A percentile compares a stretch with the other conserved stretches of the same genome.
These are phyloP conservation scores for Acleris literana DNA, from an alignment of 2,888 invertebrate species.

Conservation along the genomic window DNA sequence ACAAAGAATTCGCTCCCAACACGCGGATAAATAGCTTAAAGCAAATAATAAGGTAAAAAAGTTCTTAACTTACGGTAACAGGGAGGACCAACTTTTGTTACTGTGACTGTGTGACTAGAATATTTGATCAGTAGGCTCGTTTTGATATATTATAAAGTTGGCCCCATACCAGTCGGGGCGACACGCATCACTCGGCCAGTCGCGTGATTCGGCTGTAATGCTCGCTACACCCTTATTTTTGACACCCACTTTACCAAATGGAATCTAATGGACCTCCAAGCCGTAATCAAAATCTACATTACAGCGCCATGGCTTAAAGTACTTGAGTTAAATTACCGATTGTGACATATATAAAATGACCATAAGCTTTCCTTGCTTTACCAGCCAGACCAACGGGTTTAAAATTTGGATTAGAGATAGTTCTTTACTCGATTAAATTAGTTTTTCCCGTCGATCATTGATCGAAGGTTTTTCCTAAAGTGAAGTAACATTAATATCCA, in stretches of 20 bases:
- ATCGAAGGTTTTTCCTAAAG: too few relatives aligned
- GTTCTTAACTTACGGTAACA: too few relatives aligned
- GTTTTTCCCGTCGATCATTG: too few relatives aligned
- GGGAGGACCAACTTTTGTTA: too few relatives aligned
- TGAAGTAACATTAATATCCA: too few relatives aligned
- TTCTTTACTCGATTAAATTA: not conserved
- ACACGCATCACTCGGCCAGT: not conserved
- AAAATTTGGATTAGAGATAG: too few relatives aligned
- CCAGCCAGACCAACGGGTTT: not conserved
- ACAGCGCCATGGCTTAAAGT: not conserved
- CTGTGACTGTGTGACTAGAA: too few relatives aligned
- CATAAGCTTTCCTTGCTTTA: not conserved
- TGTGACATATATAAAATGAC: not conserved
- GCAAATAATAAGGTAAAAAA: too few relatives aligned
- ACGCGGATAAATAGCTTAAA: too few relatives aligned
- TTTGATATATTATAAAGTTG: too few relatives aligned
- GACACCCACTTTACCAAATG: not conserved
- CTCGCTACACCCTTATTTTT: not conserved
- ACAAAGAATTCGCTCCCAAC: too few relatives aligned
- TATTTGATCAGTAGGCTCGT: too few relatives aligned
- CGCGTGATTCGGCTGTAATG: not conserved
- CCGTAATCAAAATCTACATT: not conserved
- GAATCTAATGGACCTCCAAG: not conserved
- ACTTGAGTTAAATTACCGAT: not conserved
- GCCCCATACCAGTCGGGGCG: not conserved